Base-by-base conservation (phyloP, 2,797 vertebrate species). In the Micrastur ruficollis region DNA sequence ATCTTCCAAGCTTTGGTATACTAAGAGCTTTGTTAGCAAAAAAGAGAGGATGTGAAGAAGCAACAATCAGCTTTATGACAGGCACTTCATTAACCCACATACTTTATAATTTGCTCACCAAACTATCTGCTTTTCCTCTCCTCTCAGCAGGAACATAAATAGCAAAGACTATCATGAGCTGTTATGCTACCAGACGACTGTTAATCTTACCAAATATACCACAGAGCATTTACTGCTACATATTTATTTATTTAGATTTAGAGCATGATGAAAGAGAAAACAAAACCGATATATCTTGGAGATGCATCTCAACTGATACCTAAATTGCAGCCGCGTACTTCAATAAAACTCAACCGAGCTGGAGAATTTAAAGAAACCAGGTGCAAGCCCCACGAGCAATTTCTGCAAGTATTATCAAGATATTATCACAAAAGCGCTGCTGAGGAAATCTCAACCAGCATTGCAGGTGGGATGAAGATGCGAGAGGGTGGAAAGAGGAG, bases 191-290 rank as follows among this genome's bases (percentile, higher is more conserved):
- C 70, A 76, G 61, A 91, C 66, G 76, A 80, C n/a, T 81, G 78
- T 89, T 95, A 89, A 95, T 94, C 93, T 95, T 61, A 86, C 56
- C 83, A 90, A 93, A 89, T 76, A 95, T 63, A 92, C 91, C 73
- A 86, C 6, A 26, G 56, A 95, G 86, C 89, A 80, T 81, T 96
- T 92, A 93, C 87, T 76, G 82, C 59, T 92, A 76, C 38, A 29
- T 92, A 96, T 90, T 90, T 93, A 89, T 95, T 95, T 97, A 95
- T 95, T 95, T 94, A 90, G 73, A 94, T 94, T 93, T 89, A 89
- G 66, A 90, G 40, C 6, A 3, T 63, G 80, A 94, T 93, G 92
- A 88, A 96, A 83, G 25, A 56, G 71, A 76, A 94, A 87, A 93
- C 63, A 90, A 89, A 96, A 86, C 2, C 0, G 0, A 81, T 83